phyloP scores from a whole-genome alignment of 2,113 vertebrate species.

The Cynopterus brachyotis region DNA sequence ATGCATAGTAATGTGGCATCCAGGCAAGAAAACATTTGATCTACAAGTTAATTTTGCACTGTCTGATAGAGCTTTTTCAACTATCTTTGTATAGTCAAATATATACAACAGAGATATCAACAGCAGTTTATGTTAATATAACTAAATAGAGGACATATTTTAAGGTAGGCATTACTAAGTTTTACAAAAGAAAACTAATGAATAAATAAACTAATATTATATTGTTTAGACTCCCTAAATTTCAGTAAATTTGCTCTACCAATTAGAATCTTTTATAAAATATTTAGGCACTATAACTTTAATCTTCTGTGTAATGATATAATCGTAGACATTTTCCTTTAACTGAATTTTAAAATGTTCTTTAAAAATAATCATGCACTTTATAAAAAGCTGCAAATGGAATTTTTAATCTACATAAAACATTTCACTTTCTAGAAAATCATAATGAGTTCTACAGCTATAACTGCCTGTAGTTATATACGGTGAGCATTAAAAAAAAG shows the following conservation, averaged over 20 bases:
- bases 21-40: slow-evolving; percentile 24
- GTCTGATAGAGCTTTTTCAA: background rate
- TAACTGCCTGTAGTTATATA: slow-evolving; percentile 80
- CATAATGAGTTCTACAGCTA: slow-evolving; percentile 78
- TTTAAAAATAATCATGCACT: slow-evolving; percentile 60
- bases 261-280: slow-evolving; percentile 33
- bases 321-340: slow-evolving; percentile 61
- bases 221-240: background rate
- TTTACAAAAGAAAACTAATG: slow-evolving; percentile 13
- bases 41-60: background rate
- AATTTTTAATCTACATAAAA: slow-evolving; percentile 76
- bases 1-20: background rate
- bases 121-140: background rate
- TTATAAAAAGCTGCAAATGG: slow-evolving; percentile 60
- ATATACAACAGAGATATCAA: background rate
- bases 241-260: slow-evolving; percentile 18
- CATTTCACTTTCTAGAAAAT: slow-evolving; percentile 70
- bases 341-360: slow-evolving; percentile 59
- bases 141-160: slow-evolving; percentile 14
- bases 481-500: slow-evolving; percentile 76
- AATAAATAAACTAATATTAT: background rate
- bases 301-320: background rate
- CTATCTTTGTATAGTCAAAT: background rate
- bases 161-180: background rate
- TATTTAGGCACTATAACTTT: slow-evolving; percentile 43